These are phyloP conservation scores for Exaiptasia diaphana DNA, from an alignment of 64 coral and sea anemone species.

Conservation along the genomic window DNA sequence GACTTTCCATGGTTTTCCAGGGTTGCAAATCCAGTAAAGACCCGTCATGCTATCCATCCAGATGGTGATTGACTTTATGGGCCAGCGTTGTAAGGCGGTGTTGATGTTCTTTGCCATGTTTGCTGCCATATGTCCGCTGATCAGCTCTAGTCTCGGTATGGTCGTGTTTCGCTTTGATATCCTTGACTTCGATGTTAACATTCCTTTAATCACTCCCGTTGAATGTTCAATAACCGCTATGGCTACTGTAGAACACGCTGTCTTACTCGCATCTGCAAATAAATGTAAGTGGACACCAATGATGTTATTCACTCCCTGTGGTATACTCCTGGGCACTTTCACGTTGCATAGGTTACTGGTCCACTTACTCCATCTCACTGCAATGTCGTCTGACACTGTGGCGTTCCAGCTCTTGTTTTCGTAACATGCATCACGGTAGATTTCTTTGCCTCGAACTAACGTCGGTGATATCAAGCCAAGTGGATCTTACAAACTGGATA, in stretches of 20 bases:
- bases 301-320: neutral
- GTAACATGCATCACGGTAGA: conserved; percentile 34
- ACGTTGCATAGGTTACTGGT: conserved; percentile 16
- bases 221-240: conserved; percentile 32
- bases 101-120: neutral
- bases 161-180: conserved; percentile 38
- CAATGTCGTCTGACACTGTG: neutral
- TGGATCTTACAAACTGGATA: conserved; percentile 10
- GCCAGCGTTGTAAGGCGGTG: neutral
- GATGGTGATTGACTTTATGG: neutral
- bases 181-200: conserved; percentile 62
- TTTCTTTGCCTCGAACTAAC: conserved; percentile 13
- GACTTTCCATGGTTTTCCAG: conserved; percentile 41
- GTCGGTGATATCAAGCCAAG: conserved; percentile 23
- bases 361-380: conserved; percentile 22
- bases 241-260: conserved; percentile 55
- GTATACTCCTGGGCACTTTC: conserved; percentile 30
- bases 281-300: conserved; percentile 33
- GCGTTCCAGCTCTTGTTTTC: conserved; percentile 17
- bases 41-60: conserved; percentile 38
- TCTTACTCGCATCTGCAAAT: conserved; percentile 55
- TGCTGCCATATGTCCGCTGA: conserved; percentile 26
- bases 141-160: conserved; percentile 19
- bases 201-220: conserved; percentile 13
- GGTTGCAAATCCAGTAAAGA: conserved; percentile 16